phyloP scores from a whole-genome alignment of 2,888 invertebrate species.

The Helobdella robusta region DNA sequence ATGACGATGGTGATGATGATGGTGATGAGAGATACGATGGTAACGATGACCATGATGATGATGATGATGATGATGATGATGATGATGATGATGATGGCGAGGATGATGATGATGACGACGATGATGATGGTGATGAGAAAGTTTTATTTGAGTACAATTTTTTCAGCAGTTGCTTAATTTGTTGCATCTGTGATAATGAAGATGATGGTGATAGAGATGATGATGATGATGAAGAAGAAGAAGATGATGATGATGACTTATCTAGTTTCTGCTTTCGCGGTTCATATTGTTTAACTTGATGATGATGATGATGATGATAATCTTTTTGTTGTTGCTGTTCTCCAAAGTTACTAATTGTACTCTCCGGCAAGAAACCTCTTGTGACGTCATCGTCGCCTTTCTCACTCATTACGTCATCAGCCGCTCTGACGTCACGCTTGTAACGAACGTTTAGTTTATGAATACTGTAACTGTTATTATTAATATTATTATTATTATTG shows the following conservation, averaged over 20 bases:
- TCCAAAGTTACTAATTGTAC: neutral
- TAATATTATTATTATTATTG: neutral
- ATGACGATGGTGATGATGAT: slow-evolving; percentile 3
- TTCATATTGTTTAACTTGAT: neutral
- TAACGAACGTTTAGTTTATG: no score
- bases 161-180: neutral
- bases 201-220: neutral
- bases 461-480: no score
- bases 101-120: slow-evolving; percentile 12
- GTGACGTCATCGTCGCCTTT: no score
- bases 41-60: slow-evolving; percentile 22
- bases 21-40: neutral
- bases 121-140: slow-evolving; percentile 7
- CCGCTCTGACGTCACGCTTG: no score
- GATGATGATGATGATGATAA: neutral
- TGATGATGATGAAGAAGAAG: slow-evolving; percentile 2
- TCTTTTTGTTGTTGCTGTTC: neutral
- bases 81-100: slow-evolving; percentile 22
- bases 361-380: no score
- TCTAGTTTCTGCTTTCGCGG: neutral
- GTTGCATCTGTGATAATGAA: neutral
- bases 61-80: slow-evolving; percentile 25
- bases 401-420: no score
- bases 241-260: neutral
- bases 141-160: neutral